Conservation (phyloP, 2,888 invertebrate species). For the Heliothis peltigera region DNA sequence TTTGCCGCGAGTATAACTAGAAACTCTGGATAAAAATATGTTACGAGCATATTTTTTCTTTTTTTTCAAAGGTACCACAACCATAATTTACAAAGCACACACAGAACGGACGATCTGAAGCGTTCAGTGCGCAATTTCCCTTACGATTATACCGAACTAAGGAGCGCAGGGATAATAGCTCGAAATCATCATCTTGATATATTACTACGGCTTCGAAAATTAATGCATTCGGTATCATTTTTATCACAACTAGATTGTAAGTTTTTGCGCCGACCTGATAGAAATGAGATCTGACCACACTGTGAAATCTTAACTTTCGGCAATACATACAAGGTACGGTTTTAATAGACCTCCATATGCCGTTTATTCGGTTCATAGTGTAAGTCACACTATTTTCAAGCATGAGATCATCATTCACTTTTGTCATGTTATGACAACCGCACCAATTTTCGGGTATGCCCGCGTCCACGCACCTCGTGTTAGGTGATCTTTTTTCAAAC, state of each 20-base stretch:
- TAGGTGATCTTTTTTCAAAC: conserved; percentile 88
- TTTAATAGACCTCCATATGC: conserved; percentile 62
- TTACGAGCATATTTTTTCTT: not conserved
- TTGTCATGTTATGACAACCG: conserved; percentile 89
- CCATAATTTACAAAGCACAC: conserved; percentile 63
- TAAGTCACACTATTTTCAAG: conserved; percentile 82
- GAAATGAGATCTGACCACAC: conserved; percentile 82
- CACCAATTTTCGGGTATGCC: conserved; percentile 93
- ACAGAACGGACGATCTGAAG: conserved; percentile 71
- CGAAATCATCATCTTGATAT: conserved; percentile 75
- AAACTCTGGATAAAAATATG: too few relatives aligned
- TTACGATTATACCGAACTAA: conserved; percentile 69
- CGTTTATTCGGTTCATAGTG: conserved; percentile 74
- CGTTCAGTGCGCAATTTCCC: conserved; percentile 70
- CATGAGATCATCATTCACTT: conserved; percentile 75
- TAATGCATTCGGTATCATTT: conserved; percentile 91
- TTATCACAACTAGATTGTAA: conserved; percentile 91
- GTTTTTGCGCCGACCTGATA: conserved; percentile 74
- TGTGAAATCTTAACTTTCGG: conserved; percentile 84
- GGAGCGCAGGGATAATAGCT: conserved; percentile 87
- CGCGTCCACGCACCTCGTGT: conserved; percentile 91
- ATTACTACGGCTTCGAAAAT: conserved; percentile 92
- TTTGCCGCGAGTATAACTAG: too few relatives aligned
- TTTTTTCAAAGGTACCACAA: conserved; percentile 17
- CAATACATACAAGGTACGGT: conserved; percentile 82